phyloP scores from a whole-genome alignment of 2,113 vertebrate genomes.

The Dendrocopos noguchii region DNA sequence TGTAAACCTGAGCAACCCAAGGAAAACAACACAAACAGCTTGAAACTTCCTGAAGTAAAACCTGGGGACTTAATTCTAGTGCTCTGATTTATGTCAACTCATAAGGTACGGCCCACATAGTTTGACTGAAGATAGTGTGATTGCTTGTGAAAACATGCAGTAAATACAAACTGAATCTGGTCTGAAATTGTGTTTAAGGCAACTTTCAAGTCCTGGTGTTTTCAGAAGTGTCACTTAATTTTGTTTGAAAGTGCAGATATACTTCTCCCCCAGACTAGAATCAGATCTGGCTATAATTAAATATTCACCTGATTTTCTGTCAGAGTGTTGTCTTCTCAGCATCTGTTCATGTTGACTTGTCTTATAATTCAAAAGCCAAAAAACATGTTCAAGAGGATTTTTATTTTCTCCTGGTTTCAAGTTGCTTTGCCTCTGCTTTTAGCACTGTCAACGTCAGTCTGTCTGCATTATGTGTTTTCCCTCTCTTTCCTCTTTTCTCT shows the following conservation, averaged over 20 bases:
- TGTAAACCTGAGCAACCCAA: background rate
- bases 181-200: slow-evolving; percentile 40
- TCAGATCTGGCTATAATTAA: slow-evolving; percentile 23
- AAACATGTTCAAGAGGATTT: slow-evolving; percentile 25
- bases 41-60: slow-evolving; percentile 26
- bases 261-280: background rate
- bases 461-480: background rate
- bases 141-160: slow-evolving; percentile 50
- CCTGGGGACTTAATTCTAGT: background rate
- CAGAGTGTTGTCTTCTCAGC: slow-evolving; percentile 24
- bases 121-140: slow-evolving; percentile 39
- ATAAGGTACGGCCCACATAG: background rate
- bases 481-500: background rate
- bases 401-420: slow-evolving; percentile 19
- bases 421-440: slow-evolving; percentile 24
- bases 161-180: slow-evolving; percentile 47
- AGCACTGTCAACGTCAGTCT: background rate
- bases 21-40: background rate
- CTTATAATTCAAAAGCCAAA: slow-evolving; percentile 50
- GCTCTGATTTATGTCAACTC: slow-evolving; percentile 18
- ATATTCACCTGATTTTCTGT: slow-evolving; percentile 52
- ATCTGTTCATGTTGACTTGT: slow-evolving; percentile 40
- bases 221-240: slow-evolving; percentile 30
- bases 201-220: slow-evolving; percentile 35
- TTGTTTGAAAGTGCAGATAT: slow-evolving; percentile 14